Percentiles rank a stretch among this genome's conserved stretches.
Conservation (phyloP, 2,888 invertebrate species). For the Gymnoscelis rufifasciata region DNA sequence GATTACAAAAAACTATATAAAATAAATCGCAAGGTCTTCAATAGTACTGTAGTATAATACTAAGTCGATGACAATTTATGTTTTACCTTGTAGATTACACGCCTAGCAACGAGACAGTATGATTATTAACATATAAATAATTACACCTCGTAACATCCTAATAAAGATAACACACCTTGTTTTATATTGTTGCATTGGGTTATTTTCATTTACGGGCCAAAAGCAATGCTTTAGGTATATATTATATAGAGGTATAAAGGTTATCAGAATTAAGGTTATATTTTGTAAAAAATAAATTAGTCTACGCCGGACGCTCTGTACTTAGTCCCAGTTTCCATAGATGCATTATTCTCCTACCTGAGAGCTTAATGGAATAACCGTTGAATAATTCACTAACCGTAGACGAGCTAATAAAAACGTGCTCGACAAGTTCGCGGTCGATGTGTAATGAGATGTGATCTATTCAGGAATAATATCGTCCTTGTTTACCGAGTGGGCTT, state of each 20-base stretch:
- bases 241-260: no score
- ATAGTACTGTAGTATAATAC: background rate
- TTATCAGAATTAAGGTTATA: constrained; percentile 54
- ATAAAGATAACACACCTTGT: constrained; percentile 13
- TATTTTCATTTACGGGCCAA: constrained; percentile 34
- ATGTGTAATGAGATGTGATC: constrained; percentile 68
- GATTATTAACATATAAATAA: constrained; percentile 14
- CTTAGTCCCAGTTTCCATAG: constrained; percentile 52
- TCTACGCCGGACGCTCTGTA: constrained; percentile 36
- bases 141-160: constrained; percentile 22
- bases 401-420: constrained; percentile 64
- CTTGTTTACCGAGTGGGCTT: constrained; percentile 49
- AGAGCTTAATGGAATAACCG: constrained; percentile 66
- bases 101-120: constrained; percentile 7
- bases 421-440: constrained; percentile 62
- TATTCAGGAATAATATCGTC: constrained; percentile 65
- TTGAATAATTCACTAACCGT: constrained; percentile 68
- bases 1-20: no score
- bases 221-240: constrained; percentile 14
- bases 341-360: constrained; percentile 67
- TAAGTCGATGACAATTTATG: constrained; percentile 18
- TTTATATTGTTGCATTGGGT: constrained; percentile 7
- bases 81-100: constrained; percentile 16
- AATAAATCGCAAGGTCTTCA: constrained; percentile 4
- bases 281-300: constrained; percentile 46